phyloP scores from a whole-genome alignment of 1,140 invertebrate species.

The Meloidogyne exigua region DNA sequence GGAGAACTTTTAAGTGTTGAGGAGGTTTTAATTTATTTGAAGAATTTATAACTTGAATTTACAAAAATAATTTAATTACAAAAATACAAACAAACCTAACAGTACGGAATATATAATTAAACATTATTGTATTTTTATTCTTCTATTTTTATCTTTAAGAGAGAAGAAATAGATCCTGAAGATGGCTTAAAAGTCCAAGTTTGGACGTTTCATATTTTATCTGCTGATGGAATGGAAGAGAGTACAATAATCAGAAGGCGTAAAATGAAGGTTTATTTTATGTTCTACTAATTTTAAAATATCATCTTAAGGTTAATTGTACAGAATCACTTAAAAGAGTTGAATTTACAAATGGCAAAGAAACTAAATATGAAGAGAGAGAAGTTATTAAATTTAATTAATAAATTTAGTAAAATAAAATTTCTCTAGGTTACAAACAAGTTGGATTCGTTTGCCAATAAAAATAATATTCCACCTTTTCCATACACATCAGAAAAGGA shows the following conservation, averaged over 20 bases:
- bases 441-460: background rate
- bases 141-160: slow-evolving; percentile 38
- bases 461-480: slow-evolving; percentile 4
- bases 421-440: slow-evolving; percentile 34
- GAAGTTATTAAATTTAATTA: slow-evolving; percentile 17
- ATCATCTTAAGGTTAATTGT: slow-evolving; percentile 47
- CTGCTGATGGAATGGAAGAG: slow-evolving; percentile 50
- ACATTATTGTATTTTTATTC: background rate
- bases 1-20: slow-evolving; percentile 45
- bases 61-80: no score
- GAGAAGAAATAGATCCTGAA: slow-evolving; percentile 50
- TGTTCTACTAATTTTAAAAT: background rate
- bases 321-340: slow-evolving; percentile 44
- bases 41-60: no score
- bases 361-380: slow-evolving; percentile 48
- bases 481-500: background rate
- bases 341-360: slow-evolving; percentile 50
- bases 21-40: slow-evolving; percentile 27
- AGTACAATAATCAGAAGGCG: slow-evolving; percentile 44
- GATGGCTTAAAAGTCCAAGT: slow-evolving; percentile 55
- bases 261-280: slow-evolving; percentile 41
- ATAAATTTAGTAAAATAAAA: background rate
- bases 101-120: background rate
- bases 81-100: no score
- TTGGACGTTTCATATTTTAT: slow-evolving; percentile 45